A percentile compares a stretch with the other conserved stretches of the same genome.
Evolutionary conservation across 2,888 invertebrate species (phyloP).

Genomic region (Lycia hirtaria): DNA sequence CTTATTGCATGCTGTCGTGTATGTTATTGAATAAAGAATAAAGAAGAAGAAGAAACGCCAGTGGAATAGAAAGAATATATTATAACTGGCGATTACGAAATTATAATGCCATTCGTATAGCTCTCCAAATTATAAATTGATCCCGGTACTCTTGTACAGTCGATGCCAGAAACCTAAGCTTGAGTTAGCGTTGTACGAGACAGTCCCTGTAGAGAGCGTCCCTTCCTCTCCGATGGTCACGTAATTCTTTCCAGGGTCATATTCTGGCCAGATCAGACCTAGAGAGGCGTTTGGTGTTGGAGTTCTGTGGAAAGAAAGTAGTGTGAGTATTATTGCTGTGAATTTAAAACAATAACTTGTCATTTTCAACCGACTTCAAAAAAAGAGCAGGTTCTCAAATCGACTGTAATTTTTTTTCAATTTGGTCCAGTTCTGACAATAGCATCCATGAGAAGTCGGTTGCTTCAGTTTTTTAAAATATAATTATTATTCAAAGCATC

Average conservation of each 20-base stretch:
- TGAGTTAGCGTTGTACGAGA: constrained; percentile 29
- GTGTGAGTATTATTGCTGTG: not conserved
- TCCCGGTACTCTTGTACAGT: constrained; percentile 4
- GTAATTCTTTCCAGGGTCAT: constrained; percentile 20
- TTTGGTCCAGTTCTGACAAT: no score
- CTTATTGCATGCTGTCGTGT: no score
- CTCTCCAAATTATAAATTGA: constrained; percentile 1
- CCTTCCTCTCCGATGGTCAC: constrained; percentile 52
- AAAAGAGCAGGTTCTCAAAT: no score
- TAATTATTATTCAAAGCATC: no score
- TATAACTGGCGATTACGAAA: not conserved
- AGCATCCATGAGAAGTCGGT: no score
- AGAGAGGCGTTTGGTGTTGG: constrained; percentile 58
- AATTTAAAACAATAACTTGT: not conserved
- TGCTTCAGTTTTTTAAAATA: no score
- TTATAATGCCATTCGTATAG: no score
- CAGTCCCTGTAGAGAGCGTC: constrained; percentile 40
- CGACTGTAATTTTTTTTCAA: no score
- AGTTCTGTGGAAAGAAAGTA: constrained; percentile 47
- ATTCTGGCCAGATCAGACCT: constrained; percentile 53
- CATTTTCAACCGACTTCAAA: no score
- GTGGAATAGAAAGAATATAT: not conserved
- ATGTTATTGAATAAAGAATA: not conserved
- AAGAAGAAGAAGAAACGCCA: not conserved
- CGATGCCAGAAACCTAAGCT: constrained; percentile 51